Base-by-base conservation (phyloP, 2,888 invertebrate species). In the Acleris laterana region DNA sequence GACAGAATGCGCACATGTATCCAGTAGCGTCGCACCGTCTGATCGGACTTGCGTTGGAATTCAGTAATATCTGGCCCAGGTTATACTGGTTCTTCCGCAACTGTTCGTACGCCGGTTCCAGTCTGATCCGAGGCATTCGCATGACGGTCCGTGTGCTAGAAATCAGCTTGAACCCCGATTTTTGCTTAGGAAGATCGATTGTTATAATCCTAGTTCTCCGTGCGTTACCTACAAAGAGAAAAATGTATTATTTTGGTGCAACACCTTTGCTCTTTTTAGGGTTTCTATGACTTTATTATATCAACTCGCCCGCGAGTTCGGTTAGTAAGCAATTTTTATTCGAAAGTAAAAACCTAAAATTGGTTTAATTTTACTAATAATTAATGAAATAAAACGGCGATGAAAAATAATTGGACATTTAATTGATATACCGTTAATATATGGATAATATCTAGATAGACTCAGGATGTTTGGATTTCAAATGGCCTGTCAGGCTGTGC, bases 11-110 rank as follows among this genome's bases (percentile, higher is more conserved):
- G 65, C 87, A 87, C 9, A 77, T 77, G 68, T 83, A 87, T 5
- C 87, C 88, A 3, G 70, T 63, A n/a, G 73, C 70, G 62, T 80
- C 79, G 62, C 82, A 79, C 20, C 71, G 71, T 58, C 81, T 72
- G n/a, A 87, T 81, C 0, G 82, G 84, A n/a, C 69, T 87, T 0
- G 88, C 87, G 58, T 87, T 87, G 0, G 88, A 87, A 61, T 81
- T 76, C 1, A 78, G 70, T 22, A 87, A 70, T 22, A 87, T 80
- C 19, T 77, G 69, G 56, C 68, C 78, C 7, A 87, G 68, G 65
- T 86, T 86, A 5, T 77, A 69, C 60, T 75, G 76, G 57, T 84
- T 81, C 71, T 81, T 79, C 68, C 72, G 73, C 5, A 69, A 56
- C 17, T 76, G 77, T 5, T 72, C 68, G 32, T 70, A 52, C 19